Evolutionary conservation across 2,797 vertebrate species (phyloP), one percentile per base, ranked within the genome.

Genomic region (Steatocranus sp.): DNA sequence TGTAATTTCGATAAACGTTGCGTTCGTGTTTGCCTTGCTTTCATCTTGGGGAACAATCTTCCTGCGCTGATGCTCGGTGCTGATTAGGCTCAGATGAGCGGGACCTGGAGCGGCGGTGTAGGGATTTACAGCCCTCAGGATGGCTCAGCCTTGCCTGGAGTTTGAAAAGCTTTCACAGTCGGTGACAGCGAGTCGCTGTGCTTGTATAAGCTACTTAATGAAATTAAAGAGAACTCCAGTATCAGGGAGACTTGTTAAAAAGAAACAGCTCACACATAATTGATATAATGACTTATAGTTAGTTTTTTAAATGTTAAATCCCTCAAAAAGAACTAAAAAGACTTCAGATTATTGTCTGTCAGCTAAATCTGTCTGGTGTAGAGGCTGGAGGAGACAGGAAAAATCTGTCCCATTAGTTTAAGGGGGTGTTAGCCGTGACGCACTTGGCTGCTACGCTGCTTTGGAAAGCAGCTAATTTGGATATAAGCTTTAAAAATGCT

Each of bases 101-200:
- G 83, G 78, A 86, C 83, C 85, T 79, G 58, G 87, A 53, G 82
- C 9, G n/a, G 76, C 18, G 58, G 86, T 74, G 68, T 83, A 86
- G 89, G 82, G 91, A 85, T 91, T 90, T 84, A 75, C 79, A 91
- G 84, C 89, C 90, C 66, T 8, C 75, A 80, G 89, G 87, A 90
- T 53, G 85, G 85, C 85, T 88, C 87, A 75, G 88, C 75, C 85
- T 85, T 49, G 79, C 83, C 90, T 78, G 83, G 88, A 87, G 90
- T 91, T 91, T 88, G 87, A 91, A 88, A 92, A 88, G 88, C 87
- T 76, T 85, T 87, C 79, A 73, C 86, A 38, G 74, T 77, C 66
- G 1, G 66, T 70, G 85, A 90, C 89, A 83, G 86, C 66, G 50
- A 89, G 82, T 80, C 56, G 90, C 93, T 83, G 81, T 30, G 82